These are phyloP conservation scores for Natrix natrix DNA, from an alignment of 2,797 vertebrate species.

Conservation along the genomic window DNA sequence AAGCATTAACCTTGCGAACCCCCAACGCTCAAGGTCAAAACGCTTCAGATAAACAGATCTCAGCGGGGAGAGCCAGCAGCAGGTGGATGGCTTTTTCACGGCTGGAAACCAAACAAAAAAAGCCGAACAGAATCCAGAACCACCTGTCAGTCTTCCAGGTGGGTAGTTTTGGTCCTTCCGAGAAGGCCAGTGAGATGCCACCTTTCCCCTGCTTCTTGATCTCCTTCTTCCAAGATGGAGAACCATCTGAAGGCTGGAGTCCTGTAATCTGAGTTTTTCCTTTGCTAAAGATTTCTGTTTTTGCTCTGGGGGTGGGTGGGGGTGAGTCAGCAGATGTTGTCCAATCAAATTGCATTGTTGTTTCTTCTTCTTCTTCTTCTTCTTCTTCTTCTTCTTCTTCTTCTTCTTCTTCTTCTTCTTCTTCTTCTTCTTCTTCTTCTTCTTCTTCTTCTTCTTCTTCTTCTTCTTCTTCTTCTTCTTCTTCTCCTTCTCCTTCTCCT, in stretches of 20 bases:
- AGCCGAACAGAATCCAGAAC: background rate
- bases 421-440: too few species aligned
- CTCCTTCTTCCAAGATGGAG: background rate
- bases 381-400: too few species aligned
- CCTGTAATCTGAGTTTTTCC: background rate
- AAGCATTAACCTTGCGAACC: conserved; percentile 5
- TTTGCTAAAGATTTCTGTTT: background rate
- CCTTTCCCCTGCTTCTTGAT: background rate
- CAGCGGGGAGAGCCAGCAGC: background rate
- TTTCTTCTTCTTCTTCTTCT: too few species aligned
- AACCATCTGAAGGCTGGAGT: background rate
- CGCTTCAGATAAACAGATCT: background rate
- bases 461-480: too few species aligned
- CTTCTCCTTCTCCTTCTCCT: too few species aligned
- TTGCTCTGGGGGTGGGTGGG: too few species aligned
- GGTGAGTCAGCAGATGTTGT: background rate
- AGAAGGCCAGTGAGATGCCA: background rate
- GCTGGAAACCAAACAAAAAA: background rate
- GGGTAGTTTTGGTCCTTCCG: background rate
- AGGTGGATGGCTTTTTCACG: background rate
- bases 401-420: too few species aligned
- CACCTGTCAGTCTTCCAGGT: background rate
- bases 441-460: too few species aligned
- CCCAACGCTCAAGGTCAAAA: background rate
- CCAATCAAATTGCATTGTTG: background rate